phyloP scores from a whole-genome alignment of 2,113 vertebrate genomes.

The Anolis carolinensis region DNA sequence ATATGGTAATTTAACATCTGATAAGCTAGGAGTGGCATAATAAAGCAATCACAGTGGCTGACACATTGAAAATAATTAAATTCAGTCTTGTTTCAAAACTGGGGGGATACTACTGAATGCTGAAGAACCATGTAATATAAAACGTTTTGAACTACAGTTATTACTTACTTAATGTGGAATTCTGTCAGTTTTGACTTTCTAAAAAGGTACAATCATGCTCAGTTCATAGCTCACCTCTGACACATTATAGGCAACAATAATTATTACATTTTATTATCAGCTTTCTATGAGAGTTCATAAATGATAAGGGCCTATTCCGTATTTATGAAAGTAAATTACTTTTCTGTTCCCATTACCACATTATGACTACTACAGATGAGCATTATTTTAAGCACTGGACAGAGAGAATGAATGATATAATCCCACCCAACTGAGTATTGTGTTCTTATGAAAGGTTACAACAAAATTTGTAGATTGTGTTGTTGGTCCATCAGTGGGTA shows the following conservation, averaged over 20 bases:
- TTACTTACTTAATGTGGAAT: slow-evolving; percentile 60
- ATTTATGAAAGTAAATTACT: neutral
- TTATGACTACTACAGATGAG: neutral
- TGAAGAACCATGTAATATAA: slow-evolving; percentile 40
- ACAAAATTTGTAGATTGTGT: too few species aligned
- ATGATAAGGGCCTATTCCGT: neutral
- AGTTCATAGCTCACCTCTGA: neutral
- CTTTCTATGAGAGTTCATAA: neutral
- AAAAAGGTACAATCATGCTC: slow-evolving; percentile 47
- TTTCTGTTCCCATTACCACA: neutral
- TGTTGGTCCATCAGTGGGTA: too few species aligned
- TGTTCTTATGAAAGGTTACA: too few species aligned
- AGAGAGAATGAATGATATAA: neutral
- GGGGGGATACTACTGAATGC: neutral
- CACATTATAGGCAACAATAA: neutral
- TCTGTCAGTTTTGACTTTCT: slow-evolving; percentile 55
- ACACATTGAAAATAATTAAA: slow-evolving; percentile 63
- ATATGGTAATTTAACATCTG: slow-evolving; percentile 76
- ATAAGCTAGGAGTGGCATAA: slow-evolving; percentile 71
- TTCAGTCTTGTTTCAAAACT: slow-evolving; percentile 47
- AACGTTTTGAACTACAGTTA: slow-evolving; percentile 48
- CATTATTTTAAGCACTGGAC: neutral
- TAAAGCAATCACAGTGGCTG: slow-evolving; percentile 69
- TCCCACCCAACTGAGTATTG: neutral
- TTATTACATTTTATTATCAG: slow-evolving; percentile 10